A percentile compares a stretch with the other conserved stretches of the same genome.
phyloP scores from a whole-genome alignment of 2,113 vertebrate genomes.

The Chloropsis cyanopogon region DNA sequence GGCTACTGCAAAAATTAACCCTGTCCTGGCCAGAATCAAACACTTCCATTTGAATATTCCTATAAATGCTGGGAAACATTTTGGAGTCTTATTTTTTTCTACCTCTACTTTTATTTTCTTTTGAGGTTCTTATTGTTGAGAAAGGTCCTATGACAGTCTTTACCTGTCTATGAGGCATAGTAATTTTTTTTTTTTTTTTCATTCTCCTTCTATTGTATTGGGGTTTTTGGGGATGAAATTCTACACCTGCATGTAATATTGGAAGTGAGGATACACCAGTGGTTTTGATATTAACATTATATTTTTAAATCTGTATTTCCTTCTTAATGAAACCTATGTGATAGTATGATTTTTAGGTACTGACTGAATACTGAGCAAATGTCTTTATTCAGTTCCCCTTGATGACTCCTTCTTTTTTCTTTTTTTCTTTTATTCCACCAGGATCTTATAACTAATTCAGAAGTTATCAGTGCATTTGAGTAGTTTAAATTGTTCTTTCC shows the following conservation, averaged over 20 bases:
- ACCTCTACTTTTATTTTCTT: background rate
- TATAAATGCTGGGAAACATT: background rate
- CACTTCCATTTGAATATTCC: background rate
- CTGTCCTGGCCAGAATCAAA: background rate
- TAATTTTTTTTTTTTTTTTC: background rate
- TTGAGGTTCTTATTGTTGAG: background rate
- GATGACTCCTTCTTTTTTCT: background rate
- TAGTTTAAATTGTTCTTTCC: conserved; percentile 28
- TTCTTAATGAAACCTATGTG: background rate
- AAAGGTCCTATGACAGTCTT: background rate
- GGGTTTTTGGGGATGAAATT: background rate
- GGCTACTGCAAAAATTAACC: background rate
- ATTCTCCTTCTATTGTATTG: background rate
- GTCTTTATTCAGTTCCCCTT: background rate
- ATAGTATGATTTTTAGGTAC: background rate
- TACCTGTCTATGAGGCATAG: background rate
- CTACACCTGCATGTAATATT: background rate
- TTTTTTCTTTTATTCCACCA: background rate
- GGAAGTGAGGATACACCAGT: background rate
- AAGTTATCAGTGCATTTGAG: conserved; percentile 13
- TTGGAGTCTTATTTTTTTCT: background rate
- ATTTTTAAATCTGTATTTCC: background rate
- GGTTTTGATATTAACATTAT: background rate
- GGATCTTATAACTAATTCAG: conserved; percentile 20
- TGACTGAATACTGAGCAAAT: background rate